A percentile compares a stretch with the other conserved stretches of the same genome.
phyloP scores from a whole-genome alignment of 2,113 vertebrate species.

The Pionites leucogaster region DNA sequence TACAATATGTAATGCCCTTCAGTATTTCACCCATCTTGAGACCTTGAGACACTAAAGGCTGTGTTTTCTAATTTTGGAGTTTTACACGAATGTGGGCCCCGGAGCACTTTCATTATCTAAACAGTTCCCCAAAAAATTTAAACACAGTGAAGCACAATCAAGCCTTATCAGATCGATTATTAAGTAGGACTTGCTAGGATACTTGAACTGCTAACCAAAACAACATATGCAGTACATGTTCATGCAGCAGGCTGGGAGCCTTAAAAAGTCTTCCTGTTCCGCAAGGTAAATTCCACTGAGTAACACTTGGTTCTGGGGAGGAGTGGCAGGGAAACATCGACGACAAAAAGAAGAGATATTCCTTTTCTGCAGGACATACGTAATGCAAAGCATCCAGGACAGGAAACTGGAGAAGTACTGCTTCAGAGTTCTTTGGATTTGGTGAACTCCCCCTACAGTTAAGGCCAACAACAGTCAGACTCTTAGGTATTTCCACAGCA shows the following conservation, averaged over 20 bases:
- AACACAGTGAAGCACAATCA: slow-evolving; percentile 53
- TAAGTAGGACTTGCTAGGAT: slow-evolving; percentile 42
- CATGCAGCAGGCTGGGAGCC: neutral
- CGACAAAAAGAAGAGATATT: neutral
- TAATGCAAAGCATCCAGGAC: neutral
- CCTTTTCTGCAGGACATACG: neutral
- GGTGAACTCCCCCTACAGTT: neutral
- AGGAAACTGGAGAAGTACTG: neutral
- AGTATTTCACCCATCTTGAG: neutral
- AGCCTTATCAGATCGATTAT: slow-evolving; percentile 47
- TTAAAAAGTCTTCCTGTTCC: neutral
- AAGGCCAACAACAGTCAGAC: neutral
- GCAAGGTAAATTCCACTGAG: neutral
- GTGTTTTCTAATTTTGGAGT: slow-evolving; percentile 3
- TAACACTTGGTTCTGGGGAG: neutral
- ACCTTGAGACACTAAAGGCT: neutral
- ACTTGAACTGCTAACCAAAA: slow-evolving; percentile 41
- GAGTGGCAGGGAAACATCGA: neutral
- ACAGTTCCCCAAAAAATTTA: slow-evolving; percentile 36
- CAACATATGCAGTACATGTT: neutral
- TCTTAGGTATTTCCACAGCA: neutral
- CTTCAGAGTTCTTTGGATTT: neutral
- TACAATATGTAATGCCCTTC: neutral
- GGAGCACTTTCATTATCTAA: slow-evolving; percentile 45
- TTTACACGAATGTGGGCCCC: slow-evolving; percentile 26